Evolutionary conservation across 2,797 vertebrate species (phyloP).

Genomic region (Sebastolobus altivelis): DNA sequence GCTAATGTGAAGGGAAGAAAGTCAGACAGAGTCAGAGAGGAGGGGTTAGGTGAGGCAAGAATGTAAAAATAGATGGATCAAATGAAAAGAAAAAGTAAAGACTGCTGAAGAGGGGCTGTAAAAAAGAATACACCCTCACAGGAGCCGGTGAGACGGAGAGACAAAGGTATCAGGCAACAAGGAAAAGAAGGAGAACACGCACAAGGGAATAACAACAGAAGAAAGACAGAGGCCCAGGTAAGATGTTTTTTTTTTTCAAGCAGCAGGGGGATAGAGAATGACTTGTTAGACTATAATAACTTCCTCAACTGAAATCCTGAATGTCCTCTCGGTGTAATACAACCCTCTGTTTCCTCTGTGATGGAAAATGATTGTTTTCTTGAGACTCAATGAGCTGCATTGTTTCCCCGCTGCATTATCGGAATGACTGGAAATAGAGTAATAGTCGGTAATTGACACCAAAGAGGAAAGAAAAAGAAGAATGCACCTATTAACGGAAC

Average conservation of each 20-base stretch:
- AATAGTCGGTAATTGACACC: conserved; percentile 45
- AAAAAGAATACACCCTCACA: conserved; percentile 33
- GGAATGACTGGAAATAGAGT: conserved; percentile 40
- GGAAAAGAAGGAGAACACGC: conserved; percentile 44
- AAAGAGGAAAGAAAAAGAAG: background rate
- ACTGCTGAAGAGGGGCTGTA: conserved; percentile 16
- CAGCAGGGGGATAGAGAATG: conserved; percentile 41
- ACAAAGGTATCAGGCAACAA: conserved; percentile 51
- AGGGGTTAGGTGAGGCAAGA: conserved; percentile 52
- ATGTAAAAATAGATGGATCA: conserved; percentile 62
- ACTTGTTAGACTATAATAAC: conserved; percentile 56
- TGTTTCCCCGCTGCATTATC: conserved; percentile 53
- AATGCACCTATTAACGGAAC: conserved; percentile 10
- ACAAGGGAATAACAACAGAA: conserved; percentile 49
- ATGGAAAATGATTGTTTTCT: conserved; percentile 53
- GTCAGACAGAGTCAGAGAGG: conserved; percentile 31
- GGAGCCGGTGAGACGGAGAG: conserved; percentile 45
- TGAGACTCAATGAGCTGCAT: conserved; percentile 51
- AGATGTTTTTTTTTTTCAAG: conserved; percentile 49
- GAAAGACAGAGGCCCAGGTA: conserved; percentile 66
- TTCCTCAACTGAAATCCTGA: conserved; percentile 56
- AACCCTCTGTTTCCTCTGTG: conserved; percentile 58
- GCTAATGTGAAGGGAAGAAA: conserved; percentile 19
- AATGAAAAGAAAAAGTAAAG: conserved; percentile 50
- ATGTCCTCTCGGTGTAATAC: conserved; percentile 58